These are phyloP conservation scores for Tridacna gigas DNA, from an alignment of 2,888 invertebrate species.

Conservation along the genomic window DNA sequence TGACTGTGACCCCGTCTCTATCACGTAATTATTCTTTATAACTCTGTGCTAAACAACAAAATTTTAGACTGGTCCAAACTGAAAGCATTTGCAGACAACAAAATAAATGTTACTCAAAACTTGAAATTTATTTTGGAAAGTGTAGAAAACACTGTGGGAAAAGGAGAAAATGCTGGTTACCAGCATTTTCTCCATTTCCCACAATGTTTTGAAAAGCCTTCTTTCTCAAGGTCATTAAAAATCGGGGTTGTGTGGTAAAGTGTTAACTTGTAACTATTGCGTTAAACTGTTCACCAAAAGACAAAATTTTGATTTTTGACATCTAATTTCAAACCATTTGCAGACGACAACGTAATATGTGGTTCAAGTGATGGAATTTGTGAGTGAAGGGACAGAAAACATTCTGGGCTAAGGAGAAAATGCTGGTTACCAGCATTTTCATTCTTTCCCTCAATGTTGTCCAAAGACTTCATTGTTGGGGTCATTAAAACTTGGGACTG, in stretches of 20 bases:
- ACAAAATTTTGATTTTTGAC: background rate
- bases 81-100: too few species aligned
- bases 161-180: slow-evolving; percentile 6
- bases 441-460: too few species aligned
- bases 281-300: too few species aligned
- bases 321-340: background rate
- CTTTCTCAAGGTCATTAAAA: background rate
- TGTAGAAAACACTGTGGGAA: background rate
- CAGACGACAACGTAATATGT: too few species aligned
- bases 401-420: too few species aligned
- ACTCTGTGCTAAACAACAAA: background rate
- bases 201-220: background rate
- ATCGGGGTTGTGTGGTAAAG: background rate
- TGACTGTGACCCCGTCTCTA: slow-evolving; percentile 86
- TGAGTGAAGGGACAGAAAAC: too few species aligned
- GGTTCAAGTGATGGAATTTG: too few species aligned
- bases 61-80: background rate
- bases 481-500: too few species aligned
- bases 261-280: too few species aligned
- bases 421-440: too few species aligned
- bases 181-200: background rate
- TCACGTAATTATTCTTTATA: slow-evolving; percentile 71
- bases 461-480: too few species aligned
- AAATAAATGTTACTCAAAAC: background rate
- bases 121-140: background rate